Evolutionary conservation across 2,888 invertebrate species (phyloP), one percentile per base, ranked within the genome.

Genomic region (Mayetiola destructor): DNA sequence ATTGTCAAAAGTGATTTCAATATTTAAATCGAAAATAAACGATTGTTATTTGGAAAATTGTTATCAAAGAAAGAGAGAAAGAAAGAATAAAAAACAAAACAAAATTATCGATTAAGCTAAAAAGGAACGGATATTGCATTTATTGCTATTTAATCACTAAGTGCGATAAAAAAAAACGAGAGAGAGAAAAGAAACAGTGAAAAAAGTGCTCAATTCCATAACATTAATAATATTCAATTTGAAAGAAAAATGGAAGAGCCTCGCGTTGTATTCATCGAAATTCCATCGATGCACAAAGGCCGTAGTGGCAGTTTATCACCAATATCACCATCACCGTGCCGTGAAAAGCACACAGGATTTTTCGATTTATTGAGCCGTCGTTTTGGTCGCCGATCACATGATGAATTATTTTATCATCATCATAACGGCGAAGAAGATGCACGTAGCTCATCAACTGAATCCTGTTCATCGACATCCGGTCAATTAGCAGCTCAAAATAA

Each of bases 351-450:
- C 56, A 74, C 81, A 59, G 75, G 82, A 54, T 74, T 85, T 63
- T 78, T 85, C 65, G 78, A 81, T 61, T 80, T 81, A 29, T 76
- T 85, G 61, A 80, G 80, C 67, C 75, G 78, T 58, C 78, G 80
- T 61, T 75, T 85, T 55, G 77, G 80, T 1, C 74, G 80, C 56
- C 73, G 76, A 52, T 73, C 77, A 58, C 74, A 73, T 57, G 75
- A 76, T 65, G 66, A 75, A 59, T 69, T 71, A 63, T 70, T 69
- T 63, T 69, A 68, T 57, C 27, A 27, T 48, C 12, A 36, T 9
- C 56, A 56, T n/a, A 74, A 70, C 60, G 71, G 71, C 60, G 73
- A 76, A 60, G 69, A 72, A 54, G 72, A 76, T 57, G 68, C 75
- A 56, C 68, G 73, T 56, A 75, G 74, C 56, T 76, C 75, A 57